A percentile compares a stretch with the other conserved stretches of the same genome.
Conservation (phyloP, 2,113 vertebrate genomes). For the Phyllostomus discolor region DNA sequence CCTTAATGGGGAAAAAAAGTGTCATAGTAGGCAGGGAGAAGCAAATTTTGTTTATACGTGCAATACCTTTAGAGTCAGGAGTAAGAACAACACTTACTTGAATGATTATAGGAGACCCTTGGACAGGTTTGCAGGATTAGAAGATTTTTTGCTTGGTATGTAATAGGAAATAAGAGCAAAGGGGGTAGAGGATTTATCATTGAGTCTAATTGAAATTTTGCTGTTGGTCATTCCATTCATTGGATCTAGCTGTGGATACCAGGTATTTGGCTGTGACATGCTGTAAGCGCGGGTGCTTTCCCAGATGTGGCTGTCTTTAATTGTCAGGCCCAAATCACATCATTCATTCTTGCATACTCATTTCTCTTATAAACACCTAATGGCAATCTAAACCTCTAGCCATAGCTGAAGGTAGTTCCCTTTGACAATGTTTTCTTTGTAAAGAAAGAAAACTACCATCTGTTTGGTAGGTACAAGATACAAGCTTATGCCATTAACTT, state of each 20-base stretch:
- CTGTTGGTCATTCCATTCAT: neutral
- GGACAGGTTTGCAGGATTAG: neutral
- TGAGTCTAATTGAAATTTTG: neutral
- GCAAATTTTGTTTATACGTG: neutral
- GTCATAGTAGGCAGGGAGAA: neutral
- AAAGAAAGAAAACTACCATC: neutral
- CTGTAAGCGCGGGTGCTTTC: neutral
- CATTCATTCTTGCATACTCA: neutral
- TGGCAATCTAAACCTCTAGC: neutral
- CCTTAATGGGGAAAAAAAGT: neutral
- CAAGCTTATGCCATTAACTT: fast-evolving
- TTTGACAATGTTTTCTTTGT: neutral
- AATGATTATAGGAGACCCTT: neutral
- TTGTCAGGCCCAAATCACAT: neutral
- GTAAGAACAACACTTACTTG: neutral
- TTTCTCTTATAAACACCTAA: neutral
- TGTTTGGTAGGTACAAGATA: neutral
- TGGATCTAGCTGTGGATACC: neutral
- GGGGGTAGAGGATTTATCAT: neutral
- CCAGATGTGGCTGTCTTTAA: neutral
- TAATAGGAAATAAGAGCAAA: neutral
- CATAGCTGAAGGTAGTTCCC: neutral
- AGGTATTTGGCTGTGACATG: neutral
- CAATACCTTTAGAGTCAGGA: neutral
- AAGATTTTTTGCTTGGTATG: neutral